These are phyloP conservation scores for Stercorarius parasiticus DNA, from an alignment of 2,113 vertebrate genomes.

Conservation along the genomic window DNA sequence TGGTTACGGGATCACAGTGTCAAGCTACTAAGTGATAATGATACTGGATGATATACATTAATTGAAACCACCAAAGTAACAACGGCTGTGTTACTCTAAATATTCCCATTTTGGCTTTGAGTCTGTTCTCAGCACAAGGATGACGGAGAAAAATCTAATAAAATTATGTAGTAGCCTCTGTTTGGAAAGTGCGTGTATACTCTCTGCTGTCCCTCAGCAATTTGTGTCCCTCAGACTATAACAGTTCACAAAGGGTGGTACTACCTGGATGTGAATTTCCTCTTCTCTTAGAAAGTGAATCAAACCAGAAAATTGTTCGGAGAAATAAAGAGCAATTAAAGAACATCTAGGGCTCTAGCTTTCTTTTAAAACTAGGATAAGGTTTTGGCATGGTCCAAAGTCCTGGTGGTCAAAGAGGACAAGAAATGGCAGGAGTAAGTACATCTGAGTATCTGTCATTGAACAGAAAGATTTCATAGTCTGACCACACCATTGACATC, in stretches of 20 bases:
- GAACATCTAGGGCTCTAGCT: neutral
- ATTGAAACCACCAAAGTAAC: neutral
- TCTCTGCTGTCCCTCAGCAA: neutral
- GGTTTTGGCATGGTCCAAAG: neutral
- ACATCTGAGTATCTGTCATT: neutral
- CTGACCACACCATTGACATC: neutral
- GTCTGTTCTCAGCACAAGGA: neutral
- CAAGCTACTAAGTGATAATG: neutral
- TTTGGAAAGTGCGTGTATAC: neutral
- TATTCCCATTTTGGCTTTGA: neutral
- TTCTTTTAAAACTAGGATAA: neutral
- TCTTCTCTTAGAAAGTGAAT: neutral
- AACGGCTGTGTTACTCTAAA: neutral
- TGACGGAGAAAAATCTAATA: neutral
- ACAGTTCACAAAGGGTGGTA: neutral
- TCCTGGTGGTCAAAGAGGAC: neutral
- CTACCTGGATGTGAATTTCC: neutral
- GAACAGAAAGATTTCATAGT: neutral
- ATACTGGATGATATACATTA: neutral
- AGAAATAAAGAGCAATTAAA: neutral
- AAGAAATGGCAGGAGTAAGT: neutral
- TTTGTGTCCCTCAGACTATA: neutral
- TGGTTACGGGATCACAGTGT: neutral
- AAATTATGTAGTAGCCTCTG: neutral
- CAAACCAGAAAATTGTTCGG: neutral